Conservation (phyloP, 2,888 invertebrate species). For the Crepidodera aurea region DNA sequence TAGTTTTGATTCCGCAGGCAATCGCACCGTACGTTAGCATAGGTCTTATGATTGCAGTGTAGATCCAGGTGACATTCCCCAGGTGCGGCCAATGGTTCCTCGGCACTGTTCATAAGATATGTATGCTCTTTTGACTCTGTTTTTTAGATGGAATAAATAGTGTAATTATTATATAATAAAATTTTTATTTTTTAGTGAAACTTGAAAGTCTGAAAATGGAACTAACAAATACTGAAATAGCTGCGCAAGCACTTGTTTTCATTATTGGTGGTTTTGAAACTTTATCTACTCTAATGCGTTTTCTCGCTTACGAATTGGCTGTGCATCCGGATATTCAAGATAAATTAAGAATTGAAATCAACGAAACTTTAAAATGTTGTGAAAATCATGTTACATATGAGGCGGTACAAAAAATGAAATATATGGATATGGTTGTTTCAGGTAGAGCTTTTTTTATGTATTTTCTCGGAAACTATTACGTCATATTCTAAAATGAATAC, state of each 20-base stretch:
- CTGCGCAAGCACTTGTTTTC: not conserved
- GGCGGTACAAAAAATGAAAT: not conserved
- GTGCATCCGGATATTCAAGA: slow-evolving; percentile 1
- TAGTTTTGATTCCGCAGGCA: too few relatives aligned
- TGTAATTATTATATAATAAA: too few relatives aligned
- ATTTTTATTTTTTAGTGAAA: not conserved
- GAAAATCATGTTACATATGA: not conserved
- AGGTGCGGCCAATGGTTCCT: too few relatives aligned
- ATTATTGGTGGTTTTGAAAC: not conserved
- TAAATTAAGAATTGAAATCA: not conserved
- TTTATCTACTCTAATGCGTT: not conserved
- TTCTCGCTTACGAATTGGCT: not conserved
- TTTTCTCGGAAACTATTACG: too few relatives aligned
- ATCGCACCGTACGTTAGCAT: too few relatives aligned
- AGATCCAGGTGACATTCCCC: too few relatives aligned
- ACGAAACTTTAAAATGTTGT: not conserved
- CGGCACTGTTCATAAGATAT: too few relatives aligned
- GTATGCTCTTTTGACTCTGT: too few relatives aligned
- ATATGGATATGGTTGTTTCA: slow-evolving; percentile 4
- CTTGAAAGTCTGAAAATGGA: not conserved
- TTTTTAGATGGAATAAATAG: too few relatives aligned
- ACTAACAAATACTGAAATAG: not conserved
- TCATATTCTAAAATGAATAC: too few relatives aligned
- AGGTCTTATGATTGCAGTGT: too few relatives aligned
- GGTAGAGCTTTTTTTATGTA: too few relatives aligned